phyloP scores from a whole-genome alignment of 2,113 vertebrate genomes.

The cat (Felis catus) region DNA sequence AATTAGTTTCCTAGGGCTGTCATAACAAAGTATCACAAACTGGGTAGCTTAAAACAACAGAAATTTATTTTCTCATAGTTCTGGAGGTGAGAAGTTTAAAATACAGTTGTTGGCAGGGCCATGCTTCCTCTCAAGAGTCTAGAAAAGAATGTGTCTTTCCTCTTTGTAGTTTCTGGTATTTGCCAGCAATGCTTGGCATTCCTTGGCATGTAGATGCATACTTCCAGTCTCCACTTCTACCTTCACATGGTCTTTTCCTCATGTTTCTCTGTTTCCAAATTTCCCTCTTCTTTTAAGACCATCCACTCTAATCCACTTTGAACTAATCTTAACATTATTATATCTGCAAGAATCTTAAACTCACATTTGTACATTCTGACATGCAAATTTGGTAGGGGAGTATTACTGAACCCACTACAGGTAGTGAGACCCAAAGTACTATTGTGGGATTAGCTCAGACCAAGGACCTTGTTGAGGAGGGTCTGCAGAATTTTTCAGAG shows the following conservation, averaged over 20 bases:
- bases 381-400: background rate
- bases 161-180: background rate
- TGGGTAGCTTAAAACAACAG: background rate
- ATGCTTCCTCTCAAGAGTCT: background rate
- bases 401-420: background rate
- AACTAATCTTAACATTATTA: background rate
- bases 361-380: background rate
- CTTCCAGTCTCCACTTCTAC: background rate
- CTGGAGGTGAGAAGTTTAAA: background rate
- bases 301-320: background rate
- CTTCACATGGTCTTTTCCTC: background rate
- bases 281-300: background rate
- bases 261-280: background rate
- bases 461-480: background rate
- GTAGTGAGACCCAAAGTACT: background rate
- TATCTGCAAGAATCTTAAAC: background rate
- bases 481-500: background rate
- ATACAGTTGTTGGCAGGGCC: background rate
- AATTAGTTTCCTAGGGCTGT: background rate
- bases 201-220: rapidly evolving
- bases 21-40: background rate
- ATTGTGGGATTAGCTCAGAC: rapidly evolving
- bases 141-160: background rate
- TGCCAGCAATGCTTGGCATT: background rate
- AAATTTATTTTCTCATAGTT: background rate